Conservation (phyloP, 2,888 invertebrate species). For the Lithophane semibrunnea region DNA sequence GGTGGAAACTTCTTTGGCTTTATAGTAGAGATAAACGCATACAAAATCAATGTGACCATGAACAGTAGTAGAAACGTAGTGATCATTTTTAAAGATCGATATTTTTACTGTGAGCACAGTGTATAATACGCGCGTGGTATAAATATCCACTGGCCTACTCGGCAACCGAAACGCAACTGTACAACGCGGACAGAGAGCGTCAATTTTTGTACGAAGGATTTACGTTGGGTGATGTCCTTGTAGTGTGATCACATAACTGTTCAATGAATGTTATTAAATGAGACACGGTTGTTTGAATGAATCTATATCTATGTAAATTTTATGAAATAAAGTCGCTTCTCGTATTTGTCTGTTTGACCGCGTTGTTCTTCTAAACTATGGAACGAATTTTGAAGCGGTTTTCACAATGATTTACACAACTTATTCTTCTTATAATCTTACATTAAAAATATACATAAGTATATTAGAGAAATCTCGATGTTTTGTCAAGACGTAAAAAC, state of each 20-base stretch:
- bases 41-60: conserved; percentile 62
- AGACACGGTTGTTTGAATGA: not conserved
- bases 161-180: conserved; percentile 69
- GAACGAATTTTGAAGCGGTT: not conserved
- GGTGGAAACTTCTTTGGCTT: conserved; percentile 89
- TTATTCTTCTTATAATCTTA: not conserved
- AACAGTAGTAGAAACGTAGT: conserved; percentile 55
- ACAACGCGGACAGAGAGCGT: conserved; percentile 45
- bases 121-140: conserved; percentile 57
- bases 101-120: conserved; percentile 52
- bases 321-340: not conserved
- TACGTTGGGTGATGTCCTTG: conserved; percentile 43
- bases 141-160: conserved; percentile 67
- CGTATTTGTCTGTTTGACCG: not conserved
- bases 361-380: not conserved
- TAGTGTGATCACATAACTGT: conserved; percentile 41
- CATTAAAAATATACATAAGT: not conserved
- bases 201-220: conserved; percentile 58
- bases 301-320: not conserved
- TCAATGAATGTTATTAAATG: conserved; percentile 18
- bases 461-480: not conserved
- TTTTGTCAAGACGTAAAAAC: not conserved
- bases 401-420: not conserved
- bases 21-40: conserved; percentile 65
- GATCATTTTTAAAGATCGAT: conserved; percentile 65